phyloP scores from a whole-genome alignment of 2,113 vertebrate species.

The Perca schrenkii region DNA sequence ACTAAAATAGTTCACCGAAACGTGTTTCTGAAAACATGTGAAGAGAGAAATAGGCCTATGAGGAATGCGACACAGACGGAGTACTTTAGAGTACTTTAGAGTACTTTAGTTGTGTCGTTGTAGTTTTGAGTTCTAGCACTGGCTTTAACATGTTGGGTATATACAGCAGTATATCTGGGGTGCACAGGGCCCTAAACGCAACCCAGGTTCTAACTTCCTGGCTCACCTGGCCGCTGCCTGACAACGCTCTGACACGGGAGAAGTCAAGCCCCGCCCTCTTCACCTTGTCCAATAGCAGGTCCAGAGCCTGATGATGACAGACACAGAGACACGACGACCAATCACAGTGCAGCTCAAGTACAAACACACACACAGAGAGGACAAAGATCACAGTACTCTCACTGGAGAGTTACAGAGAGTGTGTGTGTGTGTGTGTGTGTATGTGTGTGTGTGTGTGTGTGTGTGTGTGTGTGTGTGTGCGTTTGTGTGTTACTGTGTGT shows the following conservation, averaged over 20 bases:
- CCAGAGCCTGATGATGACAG: constrained; percentile 90
- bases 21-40: too few relatives aligned
- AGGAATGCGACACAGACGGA: too few relatives aligned
- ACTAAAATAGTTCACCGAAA: too few relatives aligned
- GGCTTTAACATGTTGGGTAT: too few relatives aligned
- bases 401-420: background rate
- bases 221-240: constrained; percentile 93
- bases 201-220: too few relatives aligned
- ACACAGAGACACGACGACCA: constrained; percentile 10
- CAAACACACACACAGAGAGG: background rate
- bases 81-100: too few relatives aligned
- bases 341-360: background rate
- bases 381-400: background rate
- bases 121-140: too few relatives aligned
- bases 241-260: constrained; percentile 89
- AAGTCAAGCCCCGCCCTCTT: constrained; percentile 89
- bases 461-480: background rate
- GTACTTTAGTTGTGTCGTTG: too few relatives aligned
- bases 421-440: constrained; percentile 2
- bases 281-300: constrained; percentile 92
- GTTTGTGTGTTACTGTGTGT: background rate
- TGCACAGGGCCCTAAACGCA: too few relatives aligned
- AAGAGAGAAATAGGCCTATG: too few relatives aligned
- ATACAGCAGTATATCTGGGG: too few relatives aligned
- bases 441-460: background rate